phyloP scores from a whole-genome alignment of 2,113 vertebrate species.

The Rafetus swinhoei region DNA sequence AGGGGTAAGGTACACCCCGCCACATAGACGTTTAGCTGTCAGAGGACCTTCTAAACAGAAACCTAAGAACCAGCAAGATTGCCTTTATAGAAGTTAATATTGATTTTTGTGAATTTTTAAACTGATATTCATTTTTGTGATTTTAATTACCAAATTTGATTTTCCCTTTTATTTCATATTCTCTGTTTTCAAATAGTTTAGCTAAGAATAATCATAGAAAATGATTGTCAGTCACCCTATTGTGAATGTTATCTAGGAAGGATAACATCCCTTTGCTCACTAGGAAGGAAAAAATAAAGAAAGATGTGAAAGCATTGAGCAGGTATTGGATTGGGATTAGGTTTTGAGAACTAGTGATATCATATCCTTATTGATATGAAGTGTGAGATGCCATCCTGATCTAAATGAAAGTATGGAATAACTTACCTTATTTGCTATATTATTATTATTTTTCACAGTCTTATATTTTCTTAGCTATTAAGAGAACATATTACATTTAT shows the following conservation, averaged over 20 bases:
- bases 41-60: neutral
- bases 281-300: neutral
- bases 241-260: neutral
- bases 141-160: neutral
- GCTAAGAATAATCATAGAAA: neutral
- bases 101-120: neutral
- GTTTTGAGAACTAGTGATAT: neutral
- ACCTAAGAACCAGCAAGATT: neutral
- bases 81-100: neutral
- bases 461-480: neutral
- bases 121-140: neutral
- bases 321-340: neutral
- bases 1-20: no score
- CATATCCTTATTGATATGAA: neutral
- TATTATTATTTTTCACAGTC: neutral
- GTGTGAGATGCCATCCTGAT: neutral
- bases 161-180: neutral
- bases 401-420: neutral
- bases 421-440: neutral
- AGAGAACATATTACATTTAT: neutral
- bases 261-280: neutral
- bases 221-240: neutral
- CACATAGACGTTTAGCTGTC: no score
- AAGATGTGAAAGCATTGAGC: neutral
- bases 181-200: neutral